Evolutionary conservation across 2,797 vertebrate species (phyloP).

Genomic region (Alca torda): DNA sequence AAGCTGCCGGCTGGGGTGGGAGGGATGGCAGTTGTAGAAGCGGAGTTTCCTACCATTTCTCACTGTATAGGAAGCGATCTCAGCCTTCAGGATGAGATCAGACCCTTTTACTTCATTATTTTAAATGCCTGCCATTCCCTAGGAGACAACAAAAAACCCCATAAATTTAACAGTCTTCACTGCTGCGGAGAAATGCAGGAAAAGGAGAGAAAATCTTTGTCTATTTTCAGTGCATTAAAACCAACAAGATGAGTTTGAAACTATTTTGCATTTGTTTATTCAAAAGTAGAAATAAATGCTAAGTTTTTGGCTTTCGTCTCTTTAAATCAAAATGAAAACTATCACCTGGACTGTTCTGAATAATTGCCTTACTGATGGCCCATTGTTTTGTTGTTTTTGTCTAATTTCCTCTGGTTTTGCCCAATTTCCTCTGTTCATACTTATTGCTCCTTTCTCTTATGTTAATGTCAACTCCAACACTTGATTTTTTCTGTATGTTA

Average conservation of each 20-base stretch:
- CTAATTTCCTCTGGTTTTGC: neutral
- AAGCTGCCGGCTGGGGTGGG: neutral
- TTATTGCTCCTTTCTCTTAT: neutral
- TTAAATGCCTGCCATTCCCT: neutral
- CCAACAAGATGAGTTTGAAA: neutral
- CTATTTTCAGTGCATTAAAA: neutral
- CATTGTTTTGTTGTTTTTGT: neutral
- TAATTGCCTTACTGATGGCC: neutral
- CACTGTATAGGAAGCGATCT: neutral
- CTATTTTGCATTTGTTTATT: neutral
- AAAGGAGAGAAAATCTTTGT: neutral
- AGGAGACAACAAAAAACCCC: neutral
- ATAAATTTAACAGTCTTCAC: neutral
- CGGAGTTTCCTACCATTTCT: neutral
- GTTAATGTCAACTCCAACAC: neutral
- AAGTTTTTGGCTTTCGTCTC: neutral
- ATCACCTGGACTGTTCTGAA: neutral
- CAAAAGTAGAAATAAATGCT: neutral
- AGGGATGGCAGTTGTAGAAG: neutral
- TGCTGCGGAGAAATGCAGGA: neutral
- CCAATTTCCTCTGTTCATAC: neutral
- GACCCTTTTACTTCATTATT: neutral
- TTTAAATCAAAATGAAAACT: neutral
- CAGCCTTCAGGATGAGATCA: neutral
- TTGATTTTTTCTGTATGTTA: neutral